Percentiles rank a stretch among this genome's conserved stretches.
phyloP scores from a whole-genome alignment of 2,113 vertebrate genomes.

The Paramisgurnus dabryanus region DNA sequence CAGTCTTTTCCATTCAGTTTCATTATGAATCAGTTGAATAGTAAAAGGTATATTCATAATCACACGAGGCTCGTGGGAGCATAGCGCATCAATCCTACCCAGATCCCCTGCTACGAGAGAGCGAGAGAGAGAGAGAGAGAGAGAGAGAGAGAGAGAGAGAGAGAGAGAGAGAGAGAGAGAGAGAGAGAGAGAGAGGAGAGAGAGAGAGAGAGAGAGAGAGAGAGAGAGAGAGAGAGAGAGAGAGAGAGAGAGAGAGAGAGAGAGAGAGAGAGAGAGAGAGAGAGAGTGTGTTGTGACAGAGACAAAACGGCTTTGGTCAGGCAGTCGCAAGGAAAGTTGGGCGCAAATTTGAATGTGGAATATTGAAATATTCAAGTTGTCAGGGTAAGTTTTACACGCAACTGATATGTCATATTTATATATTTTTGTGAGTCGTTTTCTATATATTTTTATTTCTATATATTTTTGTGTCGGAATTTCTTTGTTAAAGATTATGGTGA shows the following conservation, averaged over 20 bases:
- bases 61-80: background rate
- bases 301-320: constrained; percentile 20
- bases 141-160: constrained; percentile 29
- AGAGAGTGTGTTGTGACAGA: background rate
- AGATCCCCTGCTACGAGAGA: background rate
- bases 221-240: constrained; percentile 34
- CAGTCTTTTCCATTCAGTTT: background rate
- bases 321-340: constrained; percentile 33
- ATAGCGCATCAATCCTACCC: background rate
- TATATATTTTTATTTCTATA: too few species aligned
- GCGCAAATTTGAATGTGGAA: background rate
- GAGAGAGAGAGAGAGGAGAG: constrained; percentile 9
- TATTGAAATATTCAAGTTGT: constrained; percentile 5
- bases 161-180: background rate
- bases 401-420: background rate
- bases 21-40: background rate
- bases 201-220: constrained; percentile 26
- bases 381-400: constrained; percentile 17
- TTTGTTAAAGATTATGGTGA: background rate
- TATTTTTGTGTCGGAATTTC: too few species aligned
- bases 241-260: constrained; percentile 11
- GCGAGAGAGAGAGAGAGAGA: constrained; percentile 33
- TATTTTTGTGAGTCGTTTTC: background rate
- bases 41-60: background rate
- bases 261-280: background rate